A percentile compares a stretch with the other conserved stretches of the same genome.
These are phyloP conservation scores for Yoshiicerus persimilis DNA, from an alignment of 1,140 invertebrate species.

Conservation along the genomic window DNA sequence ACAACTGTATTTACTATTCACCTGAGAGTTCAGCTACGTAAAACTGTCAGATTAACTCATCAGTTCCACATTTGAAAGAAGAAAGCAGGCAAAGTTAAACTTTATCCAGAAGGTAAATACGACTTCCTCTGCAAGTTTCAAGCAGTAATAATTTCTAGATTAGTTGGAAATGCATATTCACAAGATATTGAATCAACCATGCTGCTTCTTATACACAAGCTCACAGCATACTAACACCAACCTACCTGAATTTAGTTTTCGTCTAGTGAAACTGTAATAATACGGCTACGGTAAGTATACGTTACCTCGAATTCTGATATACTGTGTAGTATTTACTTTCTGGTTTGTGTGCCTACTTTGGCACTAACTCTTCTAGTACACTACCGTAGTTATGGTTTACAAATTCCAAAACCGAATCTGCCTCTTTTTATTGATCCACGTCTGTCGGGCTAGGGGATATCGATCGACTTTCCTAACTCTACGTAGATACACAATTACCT, in stretches of 20 bases:
- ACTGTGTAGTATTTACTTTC: not conserved
- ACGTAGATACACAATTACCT: not conserved
- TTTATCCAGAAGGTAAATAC: not conserved
- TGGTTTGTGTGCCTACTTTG: not conserved
- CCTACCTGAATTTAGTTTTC: not conserved
- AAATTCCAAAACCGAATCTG: conserved; percentile 20
- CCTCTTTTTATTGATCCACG: conserved; percentile 27
- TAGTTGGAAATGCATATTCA: not conserved
- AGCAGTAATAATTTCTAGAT: not conserved
- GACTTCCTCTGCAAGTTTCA: not conserved
- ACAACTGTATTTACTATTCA: not conserved
- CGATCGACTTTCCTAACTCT: not conserved
- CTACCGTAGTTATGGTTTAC: not conserved
- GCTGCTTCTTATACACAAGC: not conserved
- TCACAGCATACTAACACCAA: not conserved
- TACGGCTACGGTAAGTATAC: not conserved
- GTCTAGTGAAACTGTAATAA: not conserved
- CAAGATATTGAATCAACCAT: not conserved
- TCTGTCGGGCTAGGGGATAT: not conserved
- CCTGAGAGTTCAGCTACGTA: not conserved
- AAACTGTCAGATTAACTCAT: not conserved
- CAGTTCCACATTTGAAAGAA: not conserved
- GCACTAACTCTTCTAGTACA: not conserved
- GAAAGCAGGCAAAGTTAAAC: not conserved
- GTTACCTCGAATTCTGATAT: not conserved